Evolutionary conservation across 2,888 invertebrate species (phyloP), one percentile per base, ranked within the genome.

Genomic region (Cosmia trapezina): DNA sequence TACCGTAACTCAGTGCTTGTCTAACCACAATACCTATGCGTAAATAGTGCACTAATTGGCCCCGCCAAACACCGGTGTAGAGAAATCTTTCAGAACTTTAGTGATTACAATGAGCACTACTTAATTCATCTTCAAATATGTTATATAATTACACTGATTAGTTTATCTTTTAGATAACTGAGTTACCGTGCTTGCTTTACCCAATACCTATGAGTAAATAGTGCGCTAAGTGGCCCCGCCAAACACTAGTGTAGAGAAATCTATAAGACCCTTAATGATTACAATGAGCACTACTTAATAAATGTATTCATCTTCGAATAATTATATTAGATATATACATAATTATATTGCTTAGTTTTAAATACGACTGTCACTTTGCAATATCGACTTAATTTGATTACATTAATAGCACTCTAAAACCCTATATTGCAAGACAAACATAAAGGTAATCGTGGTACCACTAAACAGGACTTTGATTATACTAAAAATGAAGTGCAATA

Each of bases 401-500:
- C 73, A 81, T 83, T 82, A 83, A 83, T 73, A 65, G 73, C 77
- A 68, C 75, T 83, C 80, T 83, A 76, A 84, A 86, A 82, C 65
- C 69, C 19, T 79, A 77, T 72, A 86, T 78, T 84, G 88, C 87
- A 86, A 84, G 80, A 81, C 85, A 84, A 84, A 85, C 83, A 89
- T 88, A 83, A 88, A 87, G 83, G 86, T 83, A 86, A 87, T 86
- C 84, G 83, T 80, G 81, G 69, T 82, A 80, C 85, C 88, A 89
- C 86, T 85, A 87, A 89, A 90, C 88, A 86, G 88, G 86, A 87
- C 88, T 91, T 91, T 88, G 90, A 90, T 90, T 89, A 89, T 90
- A 92, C 86, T 89, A 92, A 94, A 94, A 94, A 92, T 90, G 88
- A 89, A 90, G 89, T 86, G 89, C 89, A 90, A 95, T 95, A 94